Conservation (phyloP, 1,140 invertebrate species). For the Acromyrmex echinatior region DNA sequence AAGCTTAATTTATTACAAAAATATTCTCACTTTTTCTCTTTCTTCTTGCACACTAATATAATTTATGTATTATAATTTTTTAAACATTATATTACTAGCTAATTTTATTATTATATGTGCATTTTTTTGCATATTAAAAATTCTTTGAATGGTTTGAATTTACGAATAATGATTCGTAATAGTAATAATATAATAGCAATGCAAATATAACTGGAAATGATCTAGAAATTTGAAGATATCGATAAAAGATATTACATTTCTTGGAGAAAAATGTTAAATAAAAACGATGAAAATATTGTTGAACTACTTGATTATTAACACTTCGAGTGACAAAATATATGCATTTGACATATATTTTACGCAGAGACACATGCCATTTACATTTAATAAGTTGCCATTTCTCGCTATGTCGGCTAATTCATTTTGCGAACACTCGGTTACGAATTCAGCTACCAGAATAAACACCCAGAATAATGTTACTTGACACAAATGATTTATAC, state of each 20-base stretch:
- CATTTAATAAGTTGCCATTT: constrained; percentile 12
- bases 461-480: constrained; percentile 10
- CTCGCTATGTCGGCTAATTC: neutral
- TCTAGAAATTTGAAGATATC: neutral
- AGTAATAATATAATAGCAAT: constrained; percentile 5
- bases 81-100: neutral
- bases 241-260: neutral
- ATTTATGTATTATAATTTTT: neutral
- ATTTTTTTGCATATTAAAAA: constrained; percentile 2
- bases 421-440: constrained; percentile 26
- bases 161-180: neutral
- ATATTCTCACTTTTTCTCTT: neutral
- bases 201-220: neutral
- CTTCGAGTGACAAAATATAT: neutral
- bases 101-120: neutral
- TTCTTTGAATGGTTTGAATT: constrained; percentile 2
- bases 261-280: neutral
- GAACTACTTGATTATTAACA: neutral
- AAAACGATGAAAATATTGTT: neutral
- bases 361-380: neutral
- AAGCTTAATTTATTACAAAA: neutral
- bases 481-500: constrained; percentile 3
- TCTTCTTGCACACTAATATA: neutral
- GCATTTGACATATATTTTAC: neutral
- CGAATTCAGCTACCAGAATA: constrained; percentile 6